A percentile compares a stretch with the other conserved stretches of the same genome.
phyloP scores from a whole-genome alignment of 2,888 invertebrate species.

The Tipula lateralis region DNA sequence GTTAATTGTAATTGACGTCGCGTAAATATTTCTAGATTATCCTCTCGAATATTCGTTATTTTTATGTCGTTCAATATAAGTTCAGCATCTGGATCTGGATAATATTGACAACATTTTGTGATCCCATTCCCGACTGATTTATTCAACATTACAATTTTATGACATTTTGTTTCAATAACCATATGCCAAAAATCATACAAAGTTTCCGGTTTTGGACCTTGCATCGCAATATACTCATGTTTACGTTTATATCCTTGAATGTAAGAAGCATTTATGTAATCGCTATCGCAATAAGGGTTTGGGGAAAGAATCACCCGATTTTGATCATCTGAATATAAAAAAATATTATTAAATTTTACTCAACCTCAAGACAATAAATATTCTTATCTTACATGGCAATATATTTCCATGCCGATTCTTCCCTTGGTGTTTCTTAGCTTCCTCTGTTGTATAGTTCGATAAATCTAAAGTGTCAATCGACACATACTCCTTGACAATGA shows the following conservation, averaged over 20 bases:
- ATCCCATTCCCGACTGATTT: conserved; percentile 60
- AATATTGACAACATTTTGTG: conserved; percentile 63
- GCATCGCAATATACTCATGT: conserved; percentile 68
- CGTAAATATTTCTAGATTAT: conserved; percentile 55
- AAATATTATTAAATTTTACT: conserved; percentile 55
- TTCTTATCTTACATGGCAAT: conserved; percentile 59
- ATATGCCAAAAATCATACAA: conserved; percentile 71
- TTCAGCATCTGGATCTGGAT: conserved; percentile 58
- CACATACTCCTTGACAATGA: conserved; percentile 34
- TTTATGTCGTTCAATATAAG: conserved; percentile 57
- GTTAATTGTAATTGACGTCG: conserved; percentile 57
- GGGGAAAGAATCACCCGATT: conserved; percentile 58
- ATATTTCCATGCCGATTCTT: conserved; percentile 72
- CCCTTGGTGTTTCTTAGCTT: conserved; percentile 51
- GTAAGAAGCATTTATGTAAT: conserved; percentile 72
- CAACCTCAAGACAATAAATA: neutral
- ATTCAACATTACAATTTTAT: conserved; percentile 66
- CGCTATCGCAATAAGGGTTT: conserved; percentile 56
- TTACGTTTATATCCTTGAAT: conserved; percentile 62
- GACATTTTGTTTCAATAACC: conserved; percentile 64
- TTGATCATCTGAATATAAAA: conserved; percentile 55
- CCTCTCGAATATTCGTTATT: conserved; percentile 53
- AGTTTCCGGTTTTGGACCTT: conserved; percentile 65
- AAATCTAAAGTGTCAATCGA: neutral
- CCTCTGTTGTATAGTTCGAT: neutral